These are phyloP conservation scores for Ormyrus nitidulus DNA, from an alignment of 2,888 invertebrate species.

Conservation along the genomic window DNA sequence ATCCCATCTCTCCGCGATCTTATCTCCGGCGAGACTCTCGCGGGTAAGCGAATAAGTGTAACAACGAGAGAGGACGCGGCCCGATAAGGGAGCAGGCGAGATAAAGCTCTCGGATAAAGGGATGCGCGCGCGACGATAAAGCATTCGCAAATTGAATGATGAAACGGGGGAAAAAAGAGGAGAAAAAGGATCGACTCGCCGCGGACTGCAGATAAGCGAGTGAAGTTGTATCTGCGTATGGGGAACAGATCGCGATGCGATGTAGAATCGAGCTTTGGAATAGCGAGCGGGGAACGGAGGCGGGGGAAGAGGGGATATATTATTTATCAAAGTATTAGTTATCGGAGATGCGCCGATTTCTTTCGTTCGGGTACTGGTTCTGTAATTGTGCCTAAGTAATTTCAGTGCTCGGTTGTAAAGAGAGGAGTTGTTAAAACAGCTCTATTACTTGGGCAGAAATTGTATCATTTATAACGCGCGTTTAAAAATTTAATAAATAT, in stretches of 20 bases:
- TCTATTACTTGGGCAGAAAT: no score
- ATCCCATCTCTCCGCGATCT: conserved; percentile 38
- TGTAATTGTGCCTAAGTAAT: no score
- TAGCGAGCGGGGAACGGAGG: not conserved
- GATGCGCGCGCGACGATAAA: conserved; percentile 15
- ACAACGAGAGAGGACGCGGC: not conserved
- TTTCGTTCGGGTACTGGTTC: no score
- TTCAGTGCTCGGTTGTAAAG: no score
- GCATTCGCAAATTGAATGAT: conserved; percentile 38
- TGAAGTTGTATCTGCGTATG: no score
- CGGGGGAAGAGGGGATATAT: not conserved
- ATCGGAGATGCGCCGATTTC: not conserved
- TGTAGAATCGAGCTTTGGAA: no score
- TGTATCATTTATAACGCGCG: no score
- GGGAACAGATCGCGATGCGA: no score
- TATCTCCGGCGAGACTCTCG: not conserved
- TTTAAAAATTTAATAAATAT: no score
- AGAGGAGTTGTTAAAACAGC: no score
- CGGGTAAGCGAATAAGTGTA: not conserved
- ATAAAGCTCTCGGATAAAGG: not conserved
- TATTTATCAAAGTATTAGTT: conserved; percentile 32
- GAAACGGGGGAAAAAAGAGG: not conserved
- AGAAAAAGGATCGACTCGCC: not conserved
- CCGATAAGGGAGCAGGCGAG: conserved; percentile 24
- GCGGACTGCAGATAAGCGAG: no score